Conservation (phyloP, 1,140 invertebrate genomes). For the Scaptomyza pallida region DNA sequence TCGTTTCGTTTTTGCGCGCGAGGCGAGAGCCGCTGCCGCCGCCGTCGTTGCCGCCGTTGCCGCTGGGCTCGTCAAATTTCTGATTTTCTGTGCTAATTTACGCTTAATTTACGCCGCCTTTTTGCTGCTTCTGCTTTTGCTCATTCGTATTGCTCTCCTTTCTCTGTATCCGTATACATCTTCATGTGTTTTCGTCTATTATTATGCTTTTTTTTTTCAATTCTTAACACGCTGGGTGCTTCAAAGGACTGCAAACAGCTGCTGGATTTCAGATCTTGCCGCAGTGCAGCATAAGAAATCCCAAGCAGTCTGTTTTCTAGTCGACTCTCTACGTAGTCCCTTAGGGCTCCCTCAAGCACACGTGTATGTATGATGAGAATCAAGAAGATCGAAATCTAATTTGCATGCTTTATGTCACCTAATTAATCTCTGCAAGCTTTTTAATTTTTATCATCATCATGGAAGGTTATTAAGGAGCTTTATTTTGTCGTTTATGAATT, state of each 20-base stretch:
- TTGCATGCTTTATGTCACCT: no score
- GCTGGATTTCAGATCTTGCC: no score
- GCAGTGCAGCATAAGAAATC: no score
- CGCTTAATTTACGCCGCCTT: conserved; percentile 56
- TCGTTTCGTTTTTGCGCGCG: conserved; percentile 56
- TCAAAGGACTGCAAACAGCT: conserved; percentile 31
- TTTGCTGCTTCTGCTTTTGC: conserved; percentile 23
- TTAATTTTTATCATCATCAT: no score
- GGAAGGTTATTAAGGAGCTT: no score
- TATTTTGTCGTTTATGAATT: no score
- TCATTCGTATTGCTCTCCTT: conserved; percentile 16
- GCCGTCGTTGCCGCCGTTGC: neutral
- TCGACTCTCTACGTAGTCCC: no score
- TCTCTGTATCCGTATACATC: conserved; percentile 6
- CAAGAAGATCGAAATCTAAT: no score
- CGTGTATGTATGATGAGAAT: no score
- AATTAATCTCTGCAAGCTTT: no score
- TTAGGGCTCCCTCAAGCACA: no score
- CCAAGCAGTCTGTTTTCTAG: no score
- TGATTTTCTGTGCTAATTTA: conserved; percentile 69
- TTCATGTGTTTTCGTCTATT: conserved; percentile 14
- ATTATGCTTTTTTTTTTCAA: conserved; percentile 39
- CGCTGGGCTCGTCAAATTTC: conserved; percentile 43
- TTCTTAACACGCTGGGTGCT: conserved; percentile 22
- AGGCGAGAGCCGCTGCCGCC: conserved; percentile 36